A percentile compares a stretch with the other conserved stretches of the same genome.
Conservation (phyloP, 1,140 invertebrate species). For the Scaptomyza montana region DNA sequence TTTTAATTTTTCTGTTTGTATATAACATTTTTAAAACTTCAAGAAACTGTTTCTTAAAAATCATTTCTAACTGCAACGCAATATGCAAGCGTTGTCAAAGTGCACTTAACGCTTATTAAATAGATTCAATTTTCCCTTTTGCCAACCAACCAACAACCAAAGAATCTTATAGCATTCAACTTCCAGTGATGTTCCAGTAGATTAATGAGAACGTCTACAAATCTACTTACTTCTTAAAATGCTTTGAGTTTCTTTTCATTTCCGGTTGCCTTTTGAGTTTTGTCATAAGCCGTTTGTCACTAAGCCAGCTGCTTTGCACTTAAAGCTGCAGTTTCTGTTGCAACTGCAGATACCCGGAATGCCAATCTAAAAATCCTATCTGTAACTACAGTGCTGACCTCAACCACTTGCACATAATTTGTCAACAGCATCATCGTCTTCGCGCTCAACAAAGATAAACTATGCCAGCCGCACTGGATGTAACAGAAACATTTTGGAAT, state of each 20-base stretch:
- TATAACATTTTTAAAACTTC: no score
- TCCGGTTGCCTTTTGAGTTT: slow-evolving; percentile 17
- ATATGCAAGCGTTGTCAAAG: no score
- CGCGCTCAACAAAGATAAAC: slow-evolving; percentile 53
- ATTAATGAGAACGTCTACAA: neutral
- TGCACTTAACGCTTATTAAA: no score
- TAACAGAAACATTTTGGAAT: slow-evolving; percentile 21
- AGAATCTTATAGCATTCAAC: neutral
- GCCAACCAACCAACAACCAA: neutral
- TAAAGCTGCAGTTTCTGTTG: neutral
- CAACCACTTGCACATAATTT: slow-evolving; percentile 40
- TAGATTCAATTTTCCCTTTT: no score
- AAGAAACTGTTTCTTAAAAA: no score
- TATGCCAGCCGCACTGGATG: slow-evolving; percentile 8
- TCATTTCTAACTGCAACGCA: no score
- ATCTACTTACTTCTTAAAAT: neutral
- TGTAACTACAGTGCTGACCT: slow-evolving; percentile 50
- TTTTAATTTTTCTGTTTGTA: no score
- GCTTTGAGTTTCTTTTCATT: neutral
- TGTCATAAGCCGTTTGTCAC: slow-evolving; percentile 4
- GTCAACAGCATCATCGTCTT: slow-evolving; percentile 24
- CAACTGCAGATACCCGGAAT: neutral
- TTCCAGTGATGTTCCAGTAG: neutral
- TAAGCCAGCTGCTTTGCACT: neutral
- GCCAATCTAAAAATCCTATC: slow-evolving; percentile 37